Percentiles rank a stretch among this genome's conserved stretches.
These are phyloP conservation scores for Sorex araneus DNA, from an alignment of 2,113 vertebrate genomes.

Conservation along the genomic window DNA sequence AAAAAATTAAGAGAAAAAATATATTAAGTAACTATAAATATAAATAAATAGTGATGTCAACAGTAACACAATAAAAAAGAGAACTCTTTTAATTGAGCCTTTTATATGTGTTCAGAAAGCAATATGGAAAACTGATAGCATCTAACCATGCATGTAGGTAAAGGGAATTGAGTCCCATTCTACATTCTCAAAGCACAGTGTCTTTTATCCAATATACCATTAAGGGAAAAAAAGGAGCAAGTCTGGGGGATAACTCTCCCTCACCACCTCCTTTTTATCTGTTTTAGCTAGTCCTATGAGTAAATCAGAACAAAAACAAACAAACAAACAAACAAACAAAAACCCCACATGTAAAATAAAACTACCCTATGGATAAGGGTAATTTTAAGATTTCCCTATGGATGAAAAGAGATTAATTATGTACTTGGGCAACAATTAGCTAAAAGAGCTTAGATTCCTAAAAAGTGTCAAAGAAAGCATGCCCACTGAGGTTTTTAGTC, in stretches of 20 bases:
- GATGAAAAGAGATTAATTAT: slow-evolving; percentile 14
- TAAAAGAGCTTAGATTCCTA: not conserved
- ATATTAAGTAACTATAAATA: no score
- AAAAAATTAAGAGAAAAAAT: no score
- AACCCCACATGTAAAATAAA: no score
- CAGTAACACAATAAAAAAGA: no score
- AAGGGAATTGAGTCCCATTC: not conserved
- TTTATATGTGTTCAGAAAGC: no score
- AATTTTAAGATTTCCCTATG: not conserved
- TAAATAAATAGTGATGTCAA: no score
- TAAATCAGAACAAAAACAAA: not conserved
- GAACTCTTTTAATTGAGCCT: slow-evolving; percentile 18
- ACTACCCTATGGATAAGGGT: not conserved
- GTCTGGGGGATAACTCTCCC: not conserved
- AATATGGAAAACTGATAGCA: no score
- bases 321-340: no score
- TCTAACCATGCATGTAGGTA: not conserved
- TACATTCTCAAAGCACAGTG: not conserved
- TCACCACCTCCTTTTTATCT: not conserved
- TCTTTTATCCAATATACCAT: not conserved
- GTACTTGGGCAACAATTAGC: not conserved
- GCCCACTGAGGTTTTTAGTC: not conserved
- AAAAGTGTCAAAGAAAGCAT: not conserved
- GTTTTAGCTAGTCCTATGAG: not conserved
- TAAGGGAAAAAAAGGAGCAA: not conserved